Conservation (phyloP, 1,140 invertebrate genomes). For the Limonius californicus region DNA sequence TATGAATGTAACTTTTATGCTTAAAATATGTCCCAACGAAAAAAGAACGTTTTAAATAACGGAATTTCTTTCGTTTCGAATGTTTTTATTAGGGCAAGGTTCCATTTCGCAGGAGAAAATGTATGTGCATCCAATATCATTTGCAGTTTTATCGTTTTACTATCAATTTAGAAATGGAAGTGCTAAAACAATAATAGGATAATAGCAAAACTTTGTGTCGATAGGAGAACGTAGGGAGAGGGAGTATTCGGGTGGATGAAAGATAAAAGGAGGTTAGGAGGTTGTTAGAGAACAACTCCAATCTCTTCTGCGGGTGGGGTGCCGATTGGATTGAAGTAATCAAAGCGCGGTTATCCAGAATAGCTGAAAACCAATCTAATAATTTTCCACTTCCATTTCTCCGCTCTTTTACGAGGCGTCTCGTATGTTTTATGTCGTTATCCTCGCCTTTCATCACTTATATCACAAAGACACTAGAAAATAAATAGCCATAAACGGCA, state of each 20-base stretch:
- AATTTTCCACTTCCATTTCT: conserved; percentile 30
- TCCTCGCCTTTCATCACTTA: conserved; percentile 24
- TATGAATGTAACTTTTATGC: no score
- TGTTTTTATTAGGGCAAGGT: no score
- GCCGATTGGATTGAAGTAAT: conserved; percentile 31
- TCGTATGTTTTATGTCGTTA: conserved; percentile 27
- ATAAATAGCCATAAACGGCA: conserved; percentile 12
- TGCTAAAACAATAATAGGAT: conserved; percentile 12
- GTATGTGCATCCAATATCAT: no score
- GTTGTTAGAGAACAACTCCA: conserved; percentile 26
- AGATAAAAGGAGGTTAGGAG: conserved; percentile 13
- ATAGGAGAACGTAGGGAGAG: not conserved
- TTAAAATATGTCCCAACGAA: no score
- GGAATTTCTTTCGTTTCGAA: no score
- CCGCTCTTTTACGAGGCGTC: conserved; percentile 26
- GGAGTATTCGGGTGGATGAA: not conserved
- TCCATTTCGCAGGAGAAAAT: no score
- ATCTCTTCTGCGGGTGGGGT: conserved; percentile 20
- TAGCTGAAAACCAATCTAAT: conserved; percentile 31
- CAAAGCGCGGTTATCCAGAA: conserved; percentile 31
- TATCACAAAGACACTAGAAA: conserved; percentile 20
- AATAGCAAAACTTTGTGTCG: conserved; percentile 5
- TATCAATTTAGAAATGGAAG: conserved; percentile 8
- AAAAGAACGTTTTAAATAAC: not conserved
- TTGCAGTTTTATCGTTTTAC: not conserved